phyloP scores from a whole-genome alignment of 2,888 invertebrate species.

The Isoperla grammatica region DNA sequence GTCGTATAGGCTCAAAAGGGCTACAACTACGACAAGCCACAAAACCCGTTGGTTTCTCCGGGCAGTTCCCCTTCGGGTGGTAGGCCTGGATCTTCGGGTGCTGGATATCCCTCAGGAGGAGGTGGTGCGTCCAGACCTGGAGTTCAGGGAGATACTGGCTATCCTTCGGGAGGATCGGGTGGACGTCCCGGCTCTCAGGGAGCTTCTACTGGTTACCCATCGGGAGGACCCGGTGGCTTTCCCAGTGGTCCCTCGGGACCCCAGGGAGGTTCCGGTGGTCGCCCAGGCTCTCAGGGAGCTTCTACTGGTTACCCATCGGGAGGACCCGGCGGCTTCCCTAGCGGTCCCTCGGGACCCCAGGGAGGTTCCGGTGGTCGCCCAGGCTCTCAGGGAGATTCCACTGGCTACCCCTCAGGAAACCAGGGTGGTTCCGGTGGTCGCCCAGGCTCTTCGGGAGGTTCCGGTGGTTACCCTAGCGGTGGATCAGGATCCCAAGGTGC shows the following conservation, averaged over 20 bases:
- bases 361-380: constrained; percentile 34
- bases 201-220: constrained; percentile 24
- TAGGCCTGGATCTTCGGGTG: neutral
- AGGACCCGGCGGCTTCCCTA: constrained; percentile 30
- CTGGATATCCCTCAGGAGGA: constrained; percentile 13
- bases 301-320: constrained; percentile 33
- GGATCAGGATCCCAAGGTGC: constrained; percentile 33
- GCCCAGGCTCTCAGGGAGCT: constrained; percentile 18
- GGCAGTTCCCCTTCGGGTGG: constrained; percentile 16
- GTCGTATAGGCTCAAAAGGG: constrained; percentile 57
- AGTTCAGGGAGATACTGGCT: constrained; percentile 33
- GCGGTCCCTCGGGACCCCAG: constrained; percentile 32
- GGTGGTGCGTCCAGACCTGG: constrained; percentile 28
- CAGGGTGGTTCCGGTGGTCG: constrained; percentile 29
- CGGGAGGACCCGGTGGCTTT: constrained; percentile 25
- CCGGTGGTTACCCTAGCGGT: constrained; percentile 34
- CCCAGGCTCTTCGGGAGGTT: constrained; percentile 28
- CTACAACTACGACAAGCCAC: constrained; percentile 68
- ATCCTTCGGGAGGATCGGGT: constrained; percentile 24
- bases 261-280: constrained; percentile 31
- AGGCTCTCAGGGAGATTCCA: constrained; percentile 12
- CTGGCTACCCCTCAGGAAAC: constrained; percentile 26
- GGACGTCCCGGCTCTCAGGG: constrained; percentile 26
- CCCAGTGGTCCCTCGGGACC: constrained; percentile 28
- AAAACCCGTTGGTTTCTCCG: constrained; percentile 47